A percentile compares a stretch with the other conserved stretches of the same genome.
phyloP scores from a whole-genome alignment of 1,140 invertebrate genomes.

The Listronotus oregonensis region DNA sequence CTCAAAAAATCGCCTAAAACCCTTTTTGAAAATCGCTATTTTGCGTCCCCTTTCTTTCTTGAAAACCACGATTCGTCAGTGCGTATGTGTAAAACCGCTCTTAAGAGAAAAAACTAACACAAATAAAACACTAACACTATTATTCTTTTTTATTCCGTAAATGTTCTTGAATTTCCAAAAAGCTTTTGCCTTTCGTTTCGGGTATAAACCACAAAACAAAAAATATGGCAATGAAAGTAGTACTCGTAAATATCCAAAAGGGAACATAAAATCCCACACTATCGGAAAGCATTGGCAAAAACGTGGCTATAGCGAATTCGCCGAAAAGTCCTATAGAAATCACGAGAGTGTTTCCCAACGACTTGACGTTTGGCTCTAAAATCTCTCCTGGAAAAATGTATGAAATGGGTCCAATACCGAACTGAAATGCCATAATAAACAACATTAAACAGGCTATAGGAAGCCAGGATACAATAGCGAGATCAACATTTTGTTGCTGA shows the following conservation, averaged over 20 bases:
- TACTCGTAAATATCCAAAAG: conserved; percentile 79
- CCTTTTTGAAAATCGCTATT: no score
- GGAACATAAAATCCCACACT: conserved; percentile 69
- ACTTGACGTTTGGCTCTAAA: conserved; percentile 75
- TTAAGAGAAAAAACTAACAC: no score
- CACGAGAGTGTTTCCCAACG: conserved; percentile 71
- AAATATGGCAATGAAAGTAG: conserved; percentile 64
- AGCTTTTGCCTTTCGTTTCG: conserved; percentile 80
- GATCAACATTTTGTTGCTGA: conserved; percentile 20
- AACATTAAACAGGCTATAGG: conserved; percentile 37
- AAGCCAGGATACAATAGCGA: conserved; percentile 35
- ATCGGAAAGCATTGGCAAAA: conserved; percentile 65
- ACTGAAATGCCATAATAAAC: conserved; percentile 36
- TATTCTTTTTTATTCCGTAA: conserved; percentile 21
- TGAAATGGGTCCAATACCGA: conserved; percentile 77
- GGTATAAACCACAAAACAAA: conserved; percentile 69
- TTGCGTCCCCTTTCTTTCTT: no score
- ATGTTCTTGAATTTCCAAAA: conserved; percentile 58
- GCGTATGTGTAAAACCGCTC: no score
- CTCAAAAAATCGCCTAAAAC: no score
- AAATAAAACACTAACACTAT: neutral
- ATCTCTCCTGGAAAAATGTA: conserved; percentile 84
- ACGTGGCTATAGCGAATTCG: conserved; percentile 74
- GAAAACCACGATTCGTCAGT: no score
- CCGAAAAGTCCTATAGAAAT: conserved; percentile 53